phyloP scores from a whole-genome alignment of 2,113 vertebrate species.

The Amphiprion percula region DNA sequence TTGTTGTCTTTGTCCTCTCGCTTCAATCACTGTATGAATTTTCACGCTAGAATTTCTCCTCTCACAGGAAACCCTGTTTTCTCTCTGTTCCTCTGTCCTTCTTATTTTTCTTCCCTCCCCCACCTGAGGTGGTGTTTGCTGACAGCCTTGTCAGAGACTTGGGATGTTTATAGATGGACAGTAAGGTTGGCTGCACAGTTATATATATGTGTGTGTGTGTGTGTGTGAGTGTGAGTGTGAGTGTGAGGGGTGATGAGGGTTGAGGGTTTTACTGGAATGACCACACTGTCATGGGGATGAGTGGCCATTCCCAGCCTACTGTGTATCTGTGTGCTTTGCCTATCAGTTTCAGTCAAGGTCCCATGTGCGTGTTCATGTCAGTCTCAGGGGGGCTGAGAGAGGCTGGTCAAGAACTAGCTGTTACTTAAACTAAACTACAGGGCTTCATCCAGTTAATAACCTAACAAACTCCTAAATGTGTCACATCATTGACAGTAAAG shows the following conservation, averaged over 20 bases:
- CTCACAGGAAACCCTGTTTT: slow-evolving; percentile 32
- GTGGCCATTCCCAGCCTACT: slow-evolving; percentile 47
- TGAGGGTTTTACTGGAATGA: slow-evolving; percentile 45
- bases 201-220: neutral
- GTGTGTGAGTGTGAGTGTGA: slow-evolving; percentile 19
- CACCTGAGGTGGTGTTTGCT: slow-evolving; percentile 56
- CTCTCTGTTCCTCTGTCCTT: slow-evolving; percentile 24
- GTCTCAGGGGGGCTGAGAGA: slow-evolving; percentile 20
- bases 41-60: slow-evolving; percentile 34
- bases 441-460: neutral
- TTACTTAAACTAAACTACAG: slow-evolving; percentile 18
- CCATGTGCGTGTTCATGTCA: slow-evolving; percentile 28
- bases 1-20: slow-evolving; percentile 23
- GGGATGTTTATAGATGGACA: slow-evolving; percentile 64
- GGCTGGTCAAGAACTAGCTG: slow-evolving; percentile 42
- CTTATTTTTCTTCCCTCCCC: slow-evolving; percentile 51
- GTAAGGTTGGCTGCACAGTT: slow-evolving; percentile 51
- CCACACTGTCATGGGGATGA: slow-evolving; percentile 42
- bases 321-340: slow-evolving; percentile 41
- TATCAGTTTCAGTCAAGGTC: slow-evolving; percentile 39
- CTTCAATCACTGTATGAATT: slow-evolving; percentile 28
- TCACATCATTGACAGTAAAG: no score
- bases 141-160: slow-evolving; percentile 58
- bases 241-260: neutral
- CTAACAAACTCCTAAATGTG: neutral